Evolutionary conservation across 2,888 invertebrate species (phyloP), one percentile per base, ranked within the genome.

Genomic region (Molanna angustata): DNA sequence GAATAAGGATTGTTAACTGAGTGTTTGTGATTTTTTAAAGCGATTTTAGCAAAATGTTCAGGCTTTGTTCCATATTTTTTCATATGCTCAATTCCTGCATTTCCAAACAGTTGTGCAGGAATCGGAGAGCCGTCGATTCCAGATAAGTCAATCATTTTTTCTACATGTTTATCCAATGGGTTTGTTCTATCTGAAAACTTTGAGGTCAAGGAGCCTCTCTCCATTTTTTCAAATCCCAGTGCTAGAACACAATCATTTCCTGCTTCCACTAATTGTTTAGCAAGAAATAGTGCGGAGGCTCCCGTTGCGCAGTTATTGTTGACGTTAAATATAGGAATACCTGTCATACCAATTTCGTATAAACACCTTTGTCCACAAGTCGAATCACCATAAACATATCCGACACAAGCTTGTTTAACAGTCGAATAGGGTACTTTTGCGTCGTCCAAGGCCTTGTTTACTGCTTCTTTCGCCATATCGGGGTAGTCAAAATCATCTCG

Each of bases 271-370:
- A 96, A 80, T 70, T 97, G 94, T 67, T 94, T 94, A 0, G 88
- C 94, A 65, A 99, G 76, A 66, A 87, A 82, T 2, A 99, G 71
- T 1, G 98, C 98, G 49, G 90, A 91, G 0, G 97, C 90, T 20
- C 99, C 99, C 1, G 97, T 97, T 0, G 98, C 90, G 68, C 99
- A 99, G 67, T 97, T 97, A 69, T 99, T 99, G 74, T 99, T 98
- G 11, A 98, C 97, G 72, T 99, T 99, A 74, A 90, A 93, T 61
- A 99, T 87, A 3, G 98, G 98, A 60, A 98, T 95, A 35, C 97
- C 97, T 22, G 90, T 95, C 85, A 97, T 86, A 52, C 97, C 97
- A 35, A 97, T 79, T 60, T 92, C 89, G 70, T 98, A 98, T 4
- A 98, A 71, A 0, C 94, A 94, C 60, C 97, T 80, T 74, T 99